phyloP scores from a whole-genome alignment of 2,797 vertebrate genomes.

The Urocyon cinereoargenteus region DNA sequence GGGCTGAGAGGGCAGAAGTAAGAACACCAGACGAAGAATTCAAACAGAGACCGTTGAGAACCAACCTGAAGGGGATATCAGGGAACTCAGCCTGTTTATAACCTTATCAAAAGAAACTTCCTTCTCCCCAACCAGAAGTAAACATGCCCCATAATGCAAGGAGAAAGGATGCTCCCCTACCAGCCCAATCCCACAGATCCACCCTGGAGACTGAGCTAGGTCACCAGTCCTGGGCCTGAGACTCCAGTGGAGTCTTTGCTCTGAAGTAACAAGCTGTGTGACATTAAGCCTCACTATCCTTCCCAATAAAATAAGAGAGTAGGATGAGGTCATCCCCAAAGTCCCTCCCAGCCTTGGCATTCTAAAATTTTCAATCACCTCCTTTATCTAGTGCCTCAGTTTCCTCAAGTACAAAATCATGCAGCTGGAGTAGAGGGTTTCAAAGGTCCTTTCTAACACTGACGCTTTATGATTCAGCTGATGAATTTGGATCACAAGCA shows the following conservation, averaged over 20 bases:
- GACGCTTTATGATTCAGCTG: conserved; percentile 25
- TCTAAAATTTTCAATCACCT: background rate
- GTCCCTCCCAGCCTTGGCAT: background rate
- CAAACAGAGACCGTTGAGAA: background rate
- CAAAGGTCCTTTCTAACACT: conserved; percentile 9
- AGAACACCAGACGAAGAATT: background rate
- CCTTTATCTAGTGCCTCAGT: background rate
- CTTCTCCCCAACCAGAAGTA: background rate
- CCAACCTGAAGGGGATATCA: background rate
- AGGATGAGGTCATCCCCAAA: background rate
- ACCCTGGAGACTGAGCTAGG: background rate
- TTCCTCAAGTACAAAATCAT: conserved; percentile 22
- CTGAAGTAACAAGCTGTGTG: background rate
- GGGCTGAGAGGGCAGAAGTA: background rate
- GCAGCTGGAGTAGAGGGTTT: background rate
- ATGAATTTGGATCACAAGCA: conserved; percentile 76
- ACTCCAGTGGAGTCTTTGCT: background rate
- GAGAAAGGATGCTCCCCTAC: background rate
- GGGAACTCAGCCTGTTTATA: background rate
- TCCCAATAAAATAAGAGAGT: background rate
- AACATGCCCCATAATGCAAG: background rate
- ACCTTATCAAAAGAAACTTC: background rate
- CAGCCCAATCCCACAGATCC: background rate
- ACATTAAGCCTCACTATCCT: background rate
- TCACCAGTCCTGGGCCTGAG: background rate